phyloP scores from a whole-genome alignment of 2,797 vertebrate species.

The Delichon dasypus region DNA sequence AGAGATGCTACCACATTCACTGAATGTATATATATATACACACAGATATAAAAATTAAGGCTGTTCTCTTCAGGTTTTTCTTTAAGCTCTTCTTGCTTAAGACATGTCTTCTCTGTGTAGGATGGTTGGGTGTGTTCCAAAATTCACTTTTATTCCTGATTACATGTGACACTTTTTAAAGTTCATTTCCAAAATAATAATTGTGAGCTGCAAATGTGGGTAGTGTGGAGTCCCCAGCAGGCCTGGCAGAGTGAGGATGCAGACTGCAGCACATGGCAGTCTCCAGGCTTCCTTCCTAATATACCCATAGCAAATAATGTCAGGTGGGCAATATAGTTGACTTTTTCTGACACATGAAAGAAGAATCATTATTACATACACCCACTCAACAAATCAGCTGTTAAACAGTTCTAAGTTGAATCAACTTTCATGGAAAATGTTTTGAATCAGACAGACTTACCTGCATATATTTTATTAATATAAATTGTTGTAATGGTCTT shows the following conservation, averaged over 20 bases:
- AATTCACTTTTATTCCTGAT: background rate
- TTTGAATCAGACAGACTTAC: no score
- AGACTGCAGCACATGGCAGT: background rate
- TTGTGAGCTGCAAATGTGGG: background rate
- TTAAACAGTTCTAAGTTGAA: no score
- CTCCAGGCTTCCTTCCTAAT: background rate
- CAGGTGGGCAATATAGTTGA: no score
- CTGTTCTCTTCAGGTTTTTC: background rate
- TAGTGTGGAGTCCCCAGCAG: background rate
- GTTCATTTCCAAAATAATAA: background rate
- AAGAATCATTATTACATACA: no score
- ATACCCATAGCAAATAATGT: background rate
- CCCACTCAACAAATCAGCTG: no score
- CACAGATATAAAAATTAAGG: background rate
- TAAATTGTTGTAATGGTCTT: no score
- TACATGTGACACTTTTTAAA: background rate
- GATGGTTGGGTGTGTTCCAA: background rate
- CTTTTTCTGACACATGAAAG: no score
- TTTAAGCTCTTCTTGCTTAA: background rate
- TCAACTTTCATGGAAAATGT: no score
- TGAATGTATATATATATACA: background rate
- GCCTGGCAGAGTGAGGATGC: rapidly evolving
- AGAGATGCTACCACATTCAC: background rate
- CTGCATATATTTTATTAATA: no score
- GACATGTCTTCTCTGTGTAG: background rate